Conservation (phyloP, 2,113 vertebrate genomes). For the Dasyprocta punctata region DNA sequence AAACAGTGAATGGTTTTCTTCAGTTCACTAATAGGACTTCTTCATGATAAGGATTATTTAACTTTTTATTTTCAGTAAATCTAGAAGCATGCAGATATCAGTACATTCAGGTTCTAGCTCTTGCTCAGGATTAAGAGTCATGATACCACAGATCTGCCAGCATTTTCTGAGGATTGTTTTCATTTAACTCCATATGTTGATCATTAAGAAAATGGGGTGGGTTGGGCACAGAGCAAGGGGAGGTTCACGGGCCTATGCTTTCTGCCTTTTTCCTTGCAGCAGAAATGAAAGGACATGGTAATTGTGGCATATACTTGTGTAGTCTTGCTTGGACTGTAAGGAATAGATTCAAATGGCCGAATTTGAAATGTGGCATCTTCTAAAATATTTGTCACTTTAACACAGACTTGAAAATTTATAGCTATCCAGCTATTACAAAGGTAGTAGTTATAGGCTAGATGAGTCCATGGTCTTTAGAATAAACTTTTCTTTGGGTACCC, state of each 20-base stretch:
- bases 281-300: neutral
- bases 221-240: neutral
- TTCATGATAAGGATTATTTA: neutral
- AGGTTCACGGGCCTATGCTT: neutral
- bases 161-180: neutral
- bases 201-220: neutral
- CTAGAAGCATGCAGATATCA: neutral
- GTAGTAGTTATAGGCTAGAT: neutral
- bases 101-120: neutral
- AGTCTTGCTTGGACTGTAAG: neutral
- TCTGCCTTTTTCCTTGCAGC: neutral
- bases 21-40: neutral
- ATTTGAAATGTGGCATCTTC: neutral
- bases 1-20: neutral
- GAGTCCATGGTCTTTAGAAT: neutral
- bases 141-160: neutral
- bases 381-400: neutral
- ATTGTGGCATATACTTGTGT: neutral
- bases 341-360: neutral
- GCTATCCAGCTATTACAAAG: neutral
- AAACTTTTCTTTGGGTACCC: neutral
- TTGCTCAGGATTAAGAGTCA: neutral
- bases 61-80: constrained; percentile 21
- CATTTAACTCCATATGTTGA: no score
- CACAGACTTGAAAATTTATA: neutral